Base-by-base conservation (phyloP, 2,113 vertebrate species). In the Pleuronectes platessa region DNA sequence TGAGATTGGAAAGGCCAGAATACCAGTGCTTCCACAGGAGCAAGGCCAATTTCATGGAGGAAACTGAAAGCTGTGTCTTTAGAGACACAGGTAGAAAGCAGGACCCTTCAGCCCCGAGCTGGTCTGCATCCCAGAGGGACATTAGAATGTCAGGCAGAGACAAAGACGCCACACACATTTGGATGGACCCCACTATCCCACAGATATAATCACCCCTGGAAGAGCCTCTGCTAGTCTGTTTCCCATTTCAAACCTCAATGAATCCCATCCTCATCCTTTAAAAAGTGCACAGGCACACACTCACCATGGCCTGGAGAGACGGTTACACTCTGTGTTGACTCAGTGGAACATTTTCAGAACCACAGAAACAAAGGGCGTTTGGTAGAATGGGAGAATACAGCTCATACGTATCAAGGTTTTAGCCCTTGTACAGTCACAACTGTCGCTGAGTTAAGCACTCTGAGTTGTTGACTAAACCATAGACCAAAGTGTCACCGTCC, bases 181-280 rank as follows among this genome's bases (percentile, higher is more conserved):
- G 84, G 82, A 91, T 54, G 79, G 78, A 88, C 79, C 71, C 72
- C 60, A 76, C 83, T 49, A 79, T 92, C 86, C 83, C 81, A 84
- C 73, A 89, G 85, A 92, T 89, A 88, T 90, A 91, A 92, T 92
- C 86, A 83, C 74, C 72, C 65, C 86, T 84, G 83, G 83, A 90
- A 88, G 81, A 90, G 31, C 69, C 68, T 86, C 45, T 24, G 55
- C 76, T 81, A 63, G 92, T 92, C 93, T 93, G 92, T 87, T 93
- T 92, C 86, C 86, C 72, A 91, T 93, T 92, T 92, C 69, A 85
- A 88, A 91, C 86, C 88, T 92, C 89, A 91, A 91, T 88, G 85
- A 91, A 91, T 92, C 88, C 88, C 84, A 88, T 89, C 90, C 90
- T 89, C 87, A 86, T 91, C 85, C 81, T 84, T 86, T 73, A 73